Percentiles rank a stretch among this genome's conserved stretches.
phyloP scores from a whole-genome alignment of 2,888 invertebrate genomes.

The Spilosoma lubricipeda region DNA sequence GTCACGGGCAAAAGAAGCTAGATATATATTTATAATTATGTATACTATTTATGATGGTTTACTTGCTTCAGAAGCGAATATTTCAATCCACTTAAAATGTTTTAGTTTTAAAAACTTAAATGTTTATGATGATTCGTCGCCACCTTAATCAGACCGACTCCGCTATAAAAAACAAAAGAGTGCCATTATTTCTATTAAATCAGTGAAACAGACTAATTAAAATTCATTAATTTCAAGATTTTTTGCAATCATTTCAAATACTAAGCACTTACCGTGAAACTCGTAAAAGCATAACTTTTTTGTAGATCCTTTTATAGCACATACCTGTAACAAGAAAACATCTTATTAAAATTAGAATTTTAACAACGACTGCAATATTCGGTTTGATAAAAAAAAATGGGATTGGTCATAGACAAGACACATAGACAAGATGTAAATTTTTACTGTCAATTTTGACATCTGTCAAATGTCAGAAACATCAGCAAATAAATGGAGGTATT shows the following conservation, averaged over 20 bases:
- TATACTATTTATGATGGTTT: not conserved
- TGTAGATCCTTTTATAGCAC: not conserved
- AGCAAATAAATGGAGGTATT: no score
- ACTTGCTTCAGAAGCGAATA: no score
- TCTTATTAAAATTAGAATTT: not conserved
- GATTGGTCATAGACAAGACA: no score
- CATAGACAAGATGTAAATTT: not conserved
- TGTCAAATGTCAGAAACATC: no score
- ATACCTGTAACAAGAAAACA: conserved; percentile 13
- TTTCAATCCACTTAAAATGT: no score
- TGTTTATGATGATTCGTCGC: no score
- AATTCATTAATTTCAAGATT: not conserved
- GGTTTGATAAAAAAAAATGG: no score
- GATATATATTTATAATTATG: no score
- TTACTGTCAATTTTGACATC: conserved; percentile 3
- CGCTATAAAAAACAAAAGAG: not conserved
- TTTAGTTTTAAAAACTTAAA: no score
- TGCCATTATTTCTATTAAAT: not conserved
- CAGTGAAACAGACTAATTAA: not conserved
- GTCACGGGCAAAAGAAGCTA: no score
- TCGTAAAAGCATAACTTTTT: not conserved
- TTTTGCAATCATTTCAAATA: not conserved
- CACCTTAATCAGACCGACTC: not conserved
- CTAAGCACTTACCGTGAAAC: not conserved
- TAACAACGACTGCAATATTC: not conserved